phyloP scores from a whole-genome alignment of 2,797 vertebrate species.

The Sebastes reedi region DNA sequence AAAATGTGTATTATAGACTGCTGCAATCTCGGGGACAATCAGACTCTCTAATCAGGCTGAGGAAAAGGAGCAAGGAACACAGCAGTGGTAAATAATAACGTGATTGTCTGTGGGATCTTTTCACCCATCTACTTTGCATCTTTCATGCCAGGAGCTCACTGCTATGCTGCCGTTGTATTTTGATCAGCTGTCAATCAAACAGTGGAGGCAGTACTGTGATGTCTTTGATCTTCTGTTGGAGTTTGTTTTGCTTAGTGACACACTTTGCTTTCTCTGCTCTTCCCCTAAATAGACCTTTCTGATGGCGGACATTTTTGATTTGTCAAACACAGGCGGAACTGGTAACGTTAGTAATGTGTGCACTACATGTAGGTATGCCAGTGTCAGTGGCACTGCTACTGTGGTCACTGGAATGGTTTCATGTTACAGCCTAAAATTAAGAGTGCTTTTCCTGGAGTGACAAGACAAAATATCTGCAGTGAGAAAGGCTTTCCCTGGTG shows the following conservation, averaged over 20 bases:
- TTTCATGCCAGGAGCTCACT: background rate
- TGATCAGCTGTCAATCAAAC: slow-evolving; percentile 37
- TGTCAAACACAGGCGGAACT: background rate
- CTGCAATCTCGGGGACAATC: background rate
- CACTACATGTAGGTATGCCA: background rate
- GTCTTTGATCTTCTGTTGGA: slow-evolving; percentile 24
- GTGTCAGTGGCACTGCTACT: background rate
- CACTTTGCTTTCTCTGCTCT: background rate
- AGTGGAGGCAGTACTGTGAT: background rate
- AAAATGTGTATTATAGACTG: background rate
- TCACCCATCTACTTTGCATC: background rate
- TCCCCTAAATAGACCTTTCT: background rate
- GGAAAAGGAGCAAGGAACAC: background rate
- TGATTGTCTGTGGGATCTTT: background rate
- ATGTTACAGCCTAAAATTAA: background rate
- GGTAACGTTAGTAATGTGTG: background rate
- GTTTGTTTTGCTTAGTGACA: background rate
- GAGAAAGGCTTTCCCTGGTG: too few relatives aligned
- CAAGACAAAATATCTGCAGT: background rate
- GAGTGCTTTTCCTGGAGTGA: background rate
- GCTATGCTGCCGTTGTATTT: background rate
- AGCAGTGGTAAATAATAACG: background rate
- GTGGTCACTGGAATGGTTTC: background rate
- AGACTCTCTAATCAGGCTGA: background rate
- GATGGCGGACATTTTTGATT: background rate